phyloP scores from a whole-genome alignment of 2,888 invertebrate genomes.

The Dynastes maya region DNA sequence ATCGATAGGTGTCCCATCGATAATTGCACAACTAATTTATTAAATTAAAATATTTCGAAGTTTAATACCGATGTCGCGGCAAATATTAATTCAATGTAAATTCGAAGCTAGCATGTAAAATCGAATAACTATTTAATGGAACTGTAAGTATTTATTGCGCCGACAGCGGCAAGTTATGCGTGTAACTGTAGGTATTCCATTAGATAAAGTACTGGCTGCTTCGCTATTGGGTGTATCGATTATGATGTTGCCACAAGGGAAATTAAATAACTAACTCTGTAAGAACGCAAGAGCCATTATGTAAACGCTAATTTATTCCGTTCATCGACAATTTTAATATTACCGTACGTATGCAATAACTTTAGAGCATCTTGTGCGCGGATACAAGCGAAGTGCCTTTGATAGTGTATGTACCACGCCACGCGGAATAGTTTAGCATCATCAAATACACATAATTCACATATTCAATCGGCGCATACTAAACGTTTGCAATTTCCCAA shows the following conservation, averaged over 20 bases:
- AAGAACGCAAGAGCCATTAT: conserved; percentile 10
- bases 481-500: neutral
- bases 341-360: conserved; percentile 3
- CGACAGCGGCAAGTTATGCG: neutral
- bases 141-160: neutral
- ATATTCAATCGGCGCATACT: neutral
- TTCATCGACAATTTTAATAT: conserved; percentile 23
- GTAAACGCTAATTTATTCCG: conserved; percentile 26
- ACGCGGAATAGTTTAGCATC: neutral
- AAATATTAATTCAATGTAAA: conserved; percentile 17
- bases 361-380: neutral
- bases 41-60: conserved; percentile 9
- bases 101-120: neutral
- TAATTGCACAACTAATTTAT: too few relatives aligned
- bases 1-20: too few relatives aligned
- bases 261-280: conserved; percentile 5
- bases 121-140: conserved; percentile 22
- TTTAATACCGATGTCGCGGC: neutral
- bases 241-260: conserved; percentile 19
- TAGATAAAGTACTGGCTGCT: conserved; percentile 25
- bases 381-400: neutral
- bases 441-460: conserved; percentile 22
- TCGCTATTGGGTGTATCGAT: conserved; percentile 29
- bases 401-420: neutral
- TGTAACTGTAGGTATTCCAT: conserved; percentile 22